Evolutionary conservation across 1,140 invertebrate genomes (phyloP).

Genomic region (Drepana arcuata): DNA sequence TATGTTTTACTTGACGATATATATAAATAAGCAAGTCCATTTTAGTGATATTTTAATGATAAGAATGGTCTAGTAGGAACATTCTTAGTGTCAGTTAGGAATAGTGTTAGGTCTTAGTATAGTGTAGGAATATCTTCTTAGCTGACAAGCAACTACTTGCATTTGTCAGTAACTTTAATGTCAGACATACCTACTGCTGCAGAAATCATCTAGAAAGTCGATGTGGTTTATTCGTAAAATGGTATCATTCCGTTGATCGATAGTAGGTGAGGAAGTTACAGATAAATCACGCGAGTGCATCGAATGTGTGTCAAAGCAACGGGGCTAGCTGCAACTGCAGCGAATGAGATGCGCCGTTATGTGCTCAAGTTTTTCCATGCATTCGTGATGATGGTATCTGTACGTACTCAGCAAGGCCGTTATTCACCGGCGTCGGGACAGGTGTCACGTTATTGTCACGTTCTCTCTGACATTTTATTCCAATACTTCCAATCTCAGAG

Average conservation of each 20-base stretch:
- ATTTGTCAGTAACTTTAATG: background rate
- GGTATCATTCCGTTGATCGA: no score
- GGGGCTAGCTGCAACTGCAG: constrained; percentile 26
- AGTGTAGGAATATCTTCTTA: no score
- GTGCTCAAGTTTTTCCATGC: constrained; percentile 42
- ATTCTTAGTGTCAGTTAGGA: no score
- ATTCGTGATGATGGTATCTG: constrained; percentile 24
- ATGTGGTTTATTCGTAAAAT: background rate
- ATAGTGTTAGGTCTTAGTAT: no score
- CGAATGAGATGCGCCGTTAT: constrained; percentile 36
- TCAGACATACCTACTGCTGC: background rate
- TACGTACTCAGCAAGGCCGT: constrained; percentile 24
- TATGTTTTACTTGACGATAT: no score
- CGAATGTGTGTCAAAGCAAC: constrained; percentile 20
- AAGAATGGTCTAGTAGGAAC: no score
- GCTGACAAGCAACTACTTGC: background rate
- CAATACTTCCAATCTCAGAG: constrained; percentile 17
- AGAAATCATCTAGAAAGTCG: background rate
- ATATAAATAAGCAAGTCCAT: no score
- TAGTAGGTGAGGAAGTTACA: background rate
- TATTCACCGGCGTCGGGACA: constrained; percentile 38
- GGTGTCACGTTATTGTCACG: constrained; percentile 36
- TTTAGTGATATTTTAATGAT: no score
- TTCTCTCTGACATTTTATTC: constrained; percentile 20
- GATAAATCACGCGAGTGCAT: background rate